Evolutionary conservation across 2,888 invertebrate species (phyloP).

Genomic region (Smittia aterrima): DNA sequence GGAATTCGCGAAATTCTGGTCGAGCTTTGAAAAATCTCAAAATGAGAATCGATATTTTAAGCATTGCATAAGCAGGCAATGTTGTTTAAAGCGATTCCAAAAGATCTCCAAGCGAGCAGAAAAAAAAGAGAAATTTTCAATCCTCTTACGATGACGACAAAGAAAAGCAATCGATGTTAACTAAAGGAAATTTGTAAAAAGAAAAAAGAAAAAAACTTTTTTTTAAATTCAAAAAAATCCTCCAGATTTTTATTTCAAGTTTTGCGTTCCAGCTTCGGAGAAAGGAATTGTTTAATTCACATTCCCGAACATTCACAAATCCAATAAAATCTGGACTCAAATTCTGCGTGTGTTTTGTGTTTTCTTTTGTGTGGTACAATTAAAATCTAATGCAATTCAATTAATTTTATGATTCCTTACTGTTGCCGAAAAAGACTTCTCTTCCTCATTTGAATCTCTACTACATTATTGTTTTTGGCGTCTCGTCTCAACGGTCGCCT

Average conservation of each 20-base stretch:
- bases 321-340: slow-evolving; percentile 11
- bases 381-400: neutral
- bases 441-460: neutral
- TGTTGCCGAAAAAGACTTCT: too few species aligned
- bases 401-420: neutral
- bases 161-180: neutral
- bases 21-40: neutral
- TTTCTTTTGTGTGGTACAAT: slow-evolving; percentile 2
- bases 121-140: slow-evolving; percentile 27
- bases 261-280: neutral
- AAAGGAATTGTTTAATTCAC: neutral
- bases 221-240: slow-evolving; percentile 6
- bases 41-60: neutral
- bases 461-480: neutral
- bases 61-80: neutral
- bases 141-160: neutral
- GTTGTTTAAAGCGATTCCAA: neutral
- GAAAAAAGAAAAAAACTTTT: neutral
- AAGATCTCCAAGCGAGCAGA: slow-evolving; percentile 3
- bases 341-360: slow-evolving; percentile 2
- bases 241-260: slow-evolving; percentile 11
- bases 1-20: neutral
- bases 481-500: neutral
- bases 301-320: neutral
- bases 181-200: neutral